A percentile compares a stretch with the other conserved stretches of the same genome.
phyloP scores from a whole-genome alignment of 1,140 invertebrate genomes.

The Pseudomyrmex pallidus region DNA sequence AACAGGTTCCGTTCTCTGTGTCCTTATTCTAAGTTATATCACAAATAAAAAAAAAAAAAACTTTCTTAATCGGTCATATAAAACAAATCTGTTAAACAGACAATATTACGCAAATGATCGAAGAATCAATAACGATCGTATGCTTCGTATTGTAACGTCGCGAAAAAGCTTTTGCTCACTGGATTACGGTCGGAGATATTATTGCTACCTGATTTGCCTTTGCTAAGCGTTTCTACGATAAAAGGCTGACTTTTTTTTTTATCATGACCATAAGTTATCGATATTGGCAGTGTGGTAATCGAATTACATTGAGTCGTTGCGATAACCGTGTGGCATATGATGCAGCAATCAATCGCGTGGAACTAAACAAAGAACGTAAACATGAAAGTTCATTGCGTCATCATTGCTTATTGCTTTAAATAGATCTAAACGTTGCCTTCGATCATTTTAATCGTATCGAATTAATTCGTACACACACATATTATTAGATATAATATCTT shows the following conservation, averaged over 20 bases:
- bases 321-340: slow-evolving; percentile 59
- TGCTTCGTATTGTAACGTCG: not conserved
- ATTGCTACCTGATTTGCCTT: slow-evolving; percentile 26
- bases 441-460: not conserved
- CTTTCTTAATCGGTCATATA: not conserved
- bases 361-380: slow-evolving; percentile 49
- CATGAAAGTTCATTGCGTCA: slow-evolving; percentile 40
- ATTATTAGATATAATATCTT: too few species aligned
- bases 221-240: slow-evolving; percentile 23
- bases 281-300: slow-evolving; percentile 44
- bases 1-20: slow-evolving; percentile 17
- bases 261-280: slow-evolving; percentile 35
- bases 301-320: slow-evolving; percentile 48
- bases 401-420: slow-evolving; percentile 30
- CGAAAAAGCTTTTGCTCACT: slow-evolving; percentile 35
- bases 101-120: not conserved
- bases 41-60: too few species aligned
- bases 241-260: slow-evolving; percentile 44
- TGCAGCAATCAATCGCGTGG: slow-evolving; percentile 22
- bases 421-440: slow-evolving; percentile 1
- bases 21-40: slow-evolving; percentile 35
- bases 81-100: not conserved
- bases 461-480: too few species aligned
- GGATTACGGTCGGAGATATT: slow-evolving; percentile 27
- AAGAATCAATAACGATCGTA: slow-evolving; percentile 9